These are phyloP conservation scores for Eurytoma adleriae DNA, from an alignment of 2,888 invertebrate species.

Conservation along the genomic window DNA sequence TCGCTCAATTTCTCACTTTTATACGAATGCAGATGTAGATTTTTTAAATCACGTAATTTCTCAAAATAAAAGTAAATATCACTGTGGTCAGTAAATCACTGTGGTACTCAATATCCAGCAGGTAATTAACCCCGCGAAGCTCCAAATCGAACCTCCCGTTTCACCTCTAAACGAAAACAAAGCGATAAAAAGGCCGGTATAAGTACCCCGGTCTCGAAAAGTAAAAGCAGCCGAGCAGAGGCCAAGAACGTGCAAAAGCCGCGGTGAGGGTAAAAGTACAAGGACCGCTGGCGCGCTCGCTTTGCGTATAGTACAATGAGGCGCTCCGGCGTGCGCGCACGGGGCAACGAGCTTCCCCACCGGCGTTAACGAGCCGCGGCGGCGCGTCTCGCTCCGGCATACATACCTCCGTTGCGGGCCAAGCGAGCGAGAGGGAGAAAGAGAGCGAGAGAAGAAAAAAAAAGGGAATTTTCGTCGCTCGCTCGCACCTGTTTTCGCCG, in stretches of 20 bases:
- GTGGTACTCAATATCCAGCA: too few relatives aligned
- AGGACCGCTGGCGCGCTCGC: background rate
- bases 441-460: background rate
- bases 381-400: background rate
- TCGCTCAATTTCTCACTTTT: too few relatives aligned
- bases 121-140: too few relatives aligned
- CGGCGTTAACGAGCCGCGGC: slow-evolving; percentile 36
- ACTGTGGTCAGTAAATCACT: too few relatives aligned
- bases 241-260: background rate
- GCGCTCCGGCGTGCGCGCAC: background rate
- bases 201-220: background rate
- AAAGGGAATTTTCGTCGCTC: slow-evolving; percentile 49
- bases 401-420: background rate
- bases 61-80: too few relatives aligned
- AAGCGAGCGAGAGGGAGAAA: slow-evolving; percentile 5
- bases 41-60: too few relatives aligned
- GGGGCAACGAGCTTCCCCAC: background rate
- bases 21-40: too few relatives aligned
- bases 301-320: slow-evolving; percentile 6
- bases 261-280: background rate
- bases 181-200: background rate
- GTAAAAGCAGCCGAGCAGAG: background rate
- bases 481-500: slow-evolving; percentile 49
- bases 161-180: background rate
- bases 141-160: too few relatives aligned